Percentiles rank a stretch among this genome's conserved stretches.
phyloP scores from a whole-genome alignment of 2,888 invertebrate genomes.

The Euzophera pinguis region DNA sequence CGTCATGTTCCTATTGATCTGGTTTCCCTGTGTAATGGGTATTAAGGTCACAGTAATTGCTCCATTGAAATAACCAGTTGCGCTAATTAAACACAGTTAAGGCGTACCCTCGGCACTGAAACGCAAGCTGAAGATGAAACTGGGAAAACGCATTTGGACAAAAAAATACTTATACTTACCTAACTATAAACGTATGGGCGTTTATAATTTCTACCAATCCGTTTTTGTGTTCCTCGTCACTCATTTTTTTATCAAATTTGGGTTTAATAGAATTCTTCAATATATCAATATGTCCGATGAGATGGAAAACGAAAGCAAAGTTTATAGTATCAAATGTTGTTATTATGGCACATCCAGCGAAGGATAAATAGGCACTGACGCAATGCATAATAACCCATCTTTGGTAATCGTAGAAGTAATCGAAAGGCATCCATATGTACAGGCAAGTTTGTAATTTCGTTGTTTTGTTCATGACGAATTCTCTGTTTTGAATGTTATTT shows the following conservation, averaged over 20 bases:
- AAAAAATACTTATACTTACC: conserved; percentile 33
- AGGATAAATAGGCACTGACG: neutral
- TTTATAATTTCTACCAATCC: conserved; percentile 30
- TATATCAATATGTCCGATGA: conserved; percentile 40
- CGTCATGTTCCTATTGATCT: too few relatives aligned
- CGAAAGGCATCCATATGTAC: conserved; percentile 37
- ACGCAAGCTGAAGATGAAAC: too few relatives aligned
- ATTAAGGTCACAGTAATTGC: too few relatives aligned
- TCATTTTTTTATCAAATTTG: conserved; percentile 21
- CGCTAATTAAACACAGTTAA: too few relatives aligned
- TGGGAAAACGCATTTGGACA: too few relatives aligned
- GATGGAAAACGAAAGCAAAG: conserved; percentile 35
- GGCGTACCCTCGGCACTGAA: too few relatives aligned
- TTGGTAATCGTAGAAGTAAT: conserved; percentile 31
- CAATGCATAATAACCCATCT: conserved; percentile 30
- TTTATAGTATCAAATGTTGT: conserved; percentile 32
- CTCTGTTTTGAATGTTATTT: conserved; percentile 29
- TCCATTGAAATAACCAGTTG: too few relatives aligned
- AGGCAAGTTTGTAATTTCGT: conserved; percentile 31
- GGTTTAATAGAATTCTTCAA: conserved; percentile 32
- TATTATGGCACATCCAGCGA: conserved; percentile 18
- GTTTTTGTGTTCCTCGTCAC: conserved; percentile 24
- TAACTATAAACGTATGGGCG: conserved; percentile 36
- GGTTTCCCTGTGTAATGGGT: too few relatives aligned
- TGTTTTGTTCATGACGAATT: conserved; percentile 29